Conservation (phyloP, 1,140 invertebrate species). For the Planococcus citri region DNA sequence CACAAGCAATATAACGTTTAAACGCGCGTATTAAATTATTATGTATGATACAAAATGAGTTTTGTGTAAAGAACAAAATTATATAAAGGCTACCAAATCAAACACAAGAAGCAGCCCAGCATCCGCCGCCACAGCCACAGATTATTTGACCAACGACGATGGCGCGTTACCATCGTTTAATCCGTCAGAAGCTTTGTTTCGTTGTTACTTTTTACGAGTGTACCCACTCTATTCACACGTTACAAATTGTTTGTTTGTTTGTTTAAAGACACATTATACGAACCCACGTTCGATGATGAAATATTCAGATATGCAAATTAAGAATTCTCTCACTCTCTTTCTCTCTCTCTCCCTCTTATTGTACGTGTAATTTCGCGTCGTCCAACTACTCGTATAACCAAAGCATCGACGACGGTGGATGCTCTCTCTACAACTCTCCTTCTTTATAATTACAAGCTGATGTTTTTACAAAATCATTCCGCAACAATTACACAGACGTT, state of each 20-base stretch:
- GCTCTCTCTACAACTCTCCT: no score
- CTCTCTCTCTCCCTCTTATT: no score
- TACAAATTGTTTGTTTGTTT: background rate
- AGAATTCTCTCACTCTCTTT: no score
- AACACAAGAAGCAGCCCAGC: background rate
- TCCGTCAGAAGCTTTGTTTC: background rate
- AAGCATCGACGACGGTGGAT: no score
- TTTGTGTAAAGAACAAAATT: background rate
- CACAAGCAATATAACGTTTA: no score
- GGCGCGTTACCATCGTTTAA: background rate
- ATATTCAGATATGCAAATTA: background rate
- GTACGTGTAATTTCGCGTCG: background rate
- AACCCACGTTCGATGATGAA: background rate
- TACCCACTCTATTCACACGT: background rate
- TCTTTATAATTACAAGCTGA: no score
- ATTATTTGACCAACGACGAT: background rate
- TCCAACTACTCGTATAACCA: no score
- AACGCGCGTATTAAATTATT: background rate
- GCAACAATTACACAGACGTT: no score
- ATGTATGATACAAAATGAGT: background rate
- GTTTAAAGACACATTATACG: background rate
- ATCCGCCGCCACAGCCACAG: background rate
- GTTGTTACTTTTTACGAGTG: background rate
- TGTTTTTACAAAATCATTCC: no score
- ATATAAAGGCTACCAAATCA: background rate